Conservation (phyloP, 2,113 vertebrate genomes). For the Crotophaga sulcirostris region DNA sequence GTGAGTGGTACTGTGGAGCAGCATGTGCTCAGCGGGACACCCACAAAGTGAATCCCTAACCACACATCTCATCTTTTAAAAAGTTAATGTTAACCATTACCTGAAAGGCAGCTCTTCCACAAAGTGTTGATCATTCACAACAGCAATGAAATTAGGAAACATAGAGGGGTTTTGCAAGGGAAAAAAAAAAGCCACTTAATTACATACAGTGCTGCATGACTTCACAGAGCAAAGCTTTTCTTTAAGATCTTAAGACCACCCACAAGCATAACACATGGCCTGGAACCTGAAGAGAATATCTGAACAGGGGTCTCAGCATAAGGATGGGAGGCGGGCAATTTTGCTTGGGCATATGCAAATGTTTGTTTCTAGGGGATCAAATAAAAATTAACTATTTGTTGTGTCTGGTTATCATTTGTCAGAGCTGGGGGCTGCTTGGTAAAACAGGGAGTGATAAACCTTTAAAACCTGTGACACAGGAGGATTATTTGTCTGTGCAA, state of each 20-base stretch:
- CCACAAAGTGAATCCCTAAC: neutral
- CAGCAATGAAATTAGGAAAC: neutral
- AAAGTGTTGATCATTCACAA: neutral
- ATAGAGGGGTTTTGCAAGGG: neutral
- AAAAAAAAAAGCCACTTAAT: neutral
- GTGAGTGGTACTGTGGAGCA: neutral
- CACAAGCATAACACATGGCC: conserved; percentile 69
- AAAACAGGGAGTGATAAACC: neutral
- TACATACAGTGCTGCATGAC: conserved; percentile 41
- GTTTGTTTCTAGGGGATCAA: conserved; percentile 31
- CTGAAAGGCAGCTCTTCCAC: conserved; percentile 18
- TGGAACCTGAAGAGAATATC: conserved; percentile 63
- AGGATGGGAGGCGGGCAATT: conserved; percentile 29
- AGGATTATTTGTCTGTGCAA: conserved; percentile 32
- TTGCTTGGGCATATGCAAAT: conserved; percentile 56
- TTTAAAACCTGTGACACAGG: conserved; percentile 31
- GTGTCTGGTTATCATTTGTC: conserved; percentile 19
- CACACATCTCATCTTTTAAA: neutral
- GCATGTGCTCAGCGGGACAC: neutral
- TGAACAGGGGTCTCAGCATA: conserved; percentile 55
- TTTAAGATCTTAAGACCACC: conserved; percentile 75
- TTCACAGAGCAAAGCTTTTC: conserved; percentile 68
- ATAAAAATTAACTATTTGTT: conserved; percentile 64
- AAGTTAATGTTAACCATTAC: neutral
- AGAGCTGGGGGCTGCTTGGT: neutral